Conservation (phyloP, 1,140 invertebrate species). For the Heterodera schachtii region DNA sequence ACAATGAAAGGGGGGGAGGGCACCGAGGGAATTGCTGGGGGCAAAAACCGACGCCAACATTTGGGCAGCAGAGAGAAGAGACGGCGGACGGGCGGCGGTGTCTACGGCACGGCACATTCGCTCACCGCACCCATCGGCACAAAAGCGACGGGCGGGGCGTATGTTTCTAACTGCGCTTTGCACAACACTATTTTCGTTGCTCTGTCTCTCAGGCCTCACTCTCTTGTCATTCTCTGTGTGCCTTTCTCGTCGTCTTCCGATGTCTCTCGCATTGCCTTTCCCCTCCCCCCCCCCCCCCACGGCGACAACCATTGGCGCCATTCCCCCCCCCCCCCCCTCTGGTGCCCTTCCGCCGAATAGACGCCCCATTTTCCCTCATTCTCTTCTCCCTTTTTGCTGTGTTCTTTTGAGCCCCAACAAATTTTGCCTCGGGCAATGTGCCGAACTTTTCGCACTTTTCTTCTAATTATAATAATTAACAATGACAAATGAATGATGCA, state of each 20-base stretch:
- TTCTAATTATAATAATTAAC: not conserved
- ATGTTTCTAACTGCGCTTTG: not conserved
- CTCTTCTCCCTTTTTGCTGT: not conserved
- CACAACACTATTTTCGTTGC: not conserved
- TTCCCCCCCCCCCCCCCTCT: not conserved
- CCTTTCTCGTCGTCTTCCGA: not conserved
- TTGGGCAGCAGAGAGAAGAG: not conserved
- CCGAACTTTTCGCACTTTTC: conserved; percentile 10
- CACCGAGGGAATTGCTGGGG: too few relatives aligned
- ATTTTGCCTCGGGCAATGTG: conserved; percentile 23
- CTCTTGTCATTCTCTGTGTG: not conserved
- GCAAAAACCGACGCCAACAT: not conserved
- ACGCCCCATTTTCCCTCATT: conserved; percentile 34
- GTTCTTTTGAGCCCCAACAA: conserved; percentile 5
- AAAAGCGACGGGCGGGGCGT: not conserved
- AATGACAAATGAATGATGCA: not conserved
- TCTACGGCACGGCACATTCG: not conserved
- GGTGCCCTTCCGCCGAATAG: conserved; percentile 12
- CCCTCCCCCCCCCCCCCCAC: not conserved
- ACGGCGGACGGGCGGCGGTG: too few relatives aligned
- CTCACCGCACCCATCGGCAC: not conserved
- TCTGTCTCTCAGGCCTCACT: not conserved
- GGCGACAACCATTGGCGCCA: not conserved
- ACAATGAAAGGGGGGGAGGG: not conserved
- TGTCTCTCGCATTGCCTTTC: not conserved